Conservation (phyloP, 2,888 invertebrate genomes). For the Tachina lurida region DNA sequence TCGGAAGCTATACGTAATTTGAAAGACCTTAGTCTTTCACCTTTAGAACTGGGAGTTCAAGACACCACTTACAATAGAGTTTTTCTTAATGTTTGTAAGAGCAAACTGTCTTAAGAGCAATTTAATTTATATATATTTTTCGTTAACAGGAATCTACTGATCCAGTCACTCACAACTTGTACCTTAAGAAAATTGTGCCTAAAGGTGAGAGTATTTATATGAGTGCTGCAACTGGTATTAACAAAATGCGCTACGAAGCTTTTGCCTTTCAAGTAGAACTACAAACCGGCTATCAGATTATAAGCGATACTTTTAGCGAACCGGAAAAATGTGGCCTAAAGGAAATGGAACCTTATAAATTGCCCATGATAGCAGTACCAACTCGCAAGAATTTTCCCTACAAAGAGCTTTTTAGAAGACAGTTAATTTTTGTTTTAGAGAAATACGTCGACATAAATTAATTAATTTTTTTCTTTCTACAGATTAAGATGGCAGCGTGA, state of each 20-base stretch:
- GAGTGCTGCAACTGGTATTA: slow-evolving; percentile 84
- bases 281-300: slow-evolving; percentile 85
- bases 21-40: slow-evolving; percentile 84
- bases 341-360: slow-evolving; percentile 85
- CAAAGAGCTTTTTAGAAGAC: slow-evolving; percentile 84
- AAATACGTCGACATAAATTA: neutral
- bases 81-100: slow-evolving; percentile 84
- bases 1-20: slow-evolving; percentile 85
- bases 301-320: slow-evolving; percentile 86
- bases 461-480: slow-evolving; percentile 29
- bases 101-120: neutral
- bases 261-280: slow-evolving; percentile 86
- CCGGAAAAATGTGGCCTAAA: slow-evolving; percentile 86
- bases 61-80: slow-evolving; percentile 85
- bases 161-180: slow-evolving; percentile 84
- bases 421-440: slow-evolving; percentile 73
- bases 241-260: slow-evolving; percentile 84
- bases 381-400: slow-evolving; percentile 85
- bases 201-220: slow-evolving; percentile 84
- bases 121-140: neutral
- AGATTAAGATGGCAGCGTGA: slow-evolving; percentile 86
- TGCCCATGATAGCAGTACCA: slow-evolving; percentile 85
- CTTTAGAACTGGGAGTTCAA: slow-evolving; percentile 85
- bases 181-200: slow-evolving; percentile 84
- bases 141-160: slow-evolving; percentile 84